A percentile compares a stretch with the other conserved stretches of the same genome.
These are phyloP conservation scores for Astreopora myriophthalma DNA, from an alignment of 64 coral and sea anemone species.

Conservation along the genomic window DNA sequence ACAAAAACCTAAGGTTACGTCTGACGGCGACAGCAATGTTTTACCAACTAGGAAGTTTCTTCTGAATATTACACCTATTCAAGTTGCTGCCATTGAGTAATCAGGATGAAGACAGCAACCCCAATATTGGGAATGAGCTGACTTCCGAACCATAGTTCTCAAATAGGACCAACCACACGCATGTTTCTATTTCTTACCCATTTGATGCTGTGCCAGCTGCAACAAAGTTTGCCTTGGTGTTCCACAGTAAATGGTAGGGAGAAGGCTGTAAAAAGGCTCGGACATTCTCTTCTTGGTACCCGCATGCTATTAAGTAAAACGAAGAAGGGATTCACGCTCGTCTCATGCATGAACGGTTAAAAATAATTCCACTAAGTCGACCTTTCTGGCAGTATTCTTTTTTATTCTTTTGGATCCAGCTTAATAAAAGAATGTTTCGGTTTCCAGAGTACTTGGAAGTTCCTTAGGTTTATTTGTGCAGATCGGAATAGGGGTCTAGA, in stretches of 20 bases:
- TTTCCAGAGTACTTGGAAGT: too few relatives aligned
- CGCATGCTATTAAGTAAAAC: neutral
- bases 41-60: neutral
- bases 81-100: neutral
- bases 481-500: too few relatives aligned
- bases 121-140: neutral
- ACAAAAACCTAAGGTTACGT: too few relatives aligned
- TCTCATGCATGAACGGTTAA: neutral
- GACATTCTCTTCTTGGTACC: neutral
- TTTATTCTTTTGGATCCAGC: too few relatives aligned
- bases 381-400: too few relatives aligned
- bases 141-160: neutral
- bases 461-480: too few relatives aligned
- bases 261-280: constrained; percentile 30
- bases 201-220: neutral
- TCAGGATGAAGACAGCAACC: neutral
- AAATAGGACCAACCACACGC: neutral
- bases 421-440: too few relatives aligned
- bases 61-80: neutral
- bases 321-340: neutral
- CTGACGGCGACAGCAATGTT: too few relatives aligned
- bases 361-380: too few relatives aligned
- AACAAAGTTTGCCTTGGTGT: constrained; percentile 11
- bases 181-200: neutral
- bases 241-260: constrained; percentile 28